Conservation (phyloP, 37 sponge, comb jelly and placozoan genomes). For the Cladorhizidae sp. region DNA sequence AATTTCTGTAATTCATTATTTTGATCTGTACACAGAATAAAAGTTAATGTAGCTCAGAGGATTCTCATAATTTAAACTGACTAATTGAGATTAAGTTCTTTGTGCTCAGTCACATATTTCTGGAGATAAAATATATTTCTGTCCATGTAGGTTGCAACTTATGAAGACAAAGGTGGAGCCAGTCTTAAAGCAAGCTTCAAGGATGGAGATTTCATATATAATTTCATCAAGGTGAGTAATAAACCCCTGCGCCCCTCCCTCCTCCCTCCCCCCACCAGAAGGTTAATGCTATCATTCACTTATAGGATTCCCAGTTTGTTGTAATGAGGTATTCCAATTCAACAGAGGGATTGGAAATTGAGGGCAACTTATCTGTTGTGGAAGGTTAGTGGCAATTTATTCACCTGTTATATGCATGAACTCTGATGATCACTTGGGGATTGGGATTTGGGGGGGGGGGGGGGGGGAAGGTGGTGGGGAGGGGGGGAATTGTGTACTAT, state of each 20-base stretch:
- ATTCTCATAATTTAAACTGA: too few relatives aligned
- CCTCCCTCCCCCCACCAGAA: too few relatives aligned
- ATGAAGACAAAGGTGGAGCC: slow-evolving; percentile 3
- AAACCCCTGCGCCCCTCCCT: too few relatives aligned
- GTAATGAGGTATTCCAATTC: slow-evolving; percentile 71
- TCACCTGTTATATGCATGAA: background rate
- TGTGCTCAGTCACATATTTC: too few relatives aligned
- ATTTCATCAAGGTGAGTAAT: background rate
- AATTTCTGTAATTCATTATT: too few relatives aligned
- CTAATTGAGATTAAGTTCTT: too few relatives aligned
- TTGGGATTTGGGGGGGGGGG: too few relatives aligned
- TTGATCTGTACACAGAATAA: too few relatives aligned
- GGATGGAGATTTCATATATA: background rate
- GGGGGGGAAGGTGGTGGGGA: too few relatives aligned
- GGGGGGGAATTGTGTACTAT: too few relatives aligned
- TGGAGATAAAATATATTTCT: background rate
- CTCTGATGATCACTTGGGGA: too few relatives aligned
- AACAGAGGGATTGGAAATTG: slow-evolving; percentile 4
- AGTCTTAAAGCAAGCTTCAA: slow-evolving; percentile 12
- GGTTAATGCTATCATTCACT: background rate
- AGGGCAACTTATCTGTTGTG: slow-evolving; percentile 18
- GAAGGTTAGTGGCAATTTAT: slow-evolving; percentile 9
- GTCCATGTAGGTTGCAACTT: slow-evolving; percentile 5
- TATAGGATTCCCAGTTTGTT: slow-evolving; percentile 43
- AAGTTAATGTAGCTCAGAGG: too few relatives aligned